Evolutionary conservation across 2,888 invertebrate species (phyloP), one percentile per base, ranked within the genome.

Genomic region (Cryptocephalus moraei): DNA sequence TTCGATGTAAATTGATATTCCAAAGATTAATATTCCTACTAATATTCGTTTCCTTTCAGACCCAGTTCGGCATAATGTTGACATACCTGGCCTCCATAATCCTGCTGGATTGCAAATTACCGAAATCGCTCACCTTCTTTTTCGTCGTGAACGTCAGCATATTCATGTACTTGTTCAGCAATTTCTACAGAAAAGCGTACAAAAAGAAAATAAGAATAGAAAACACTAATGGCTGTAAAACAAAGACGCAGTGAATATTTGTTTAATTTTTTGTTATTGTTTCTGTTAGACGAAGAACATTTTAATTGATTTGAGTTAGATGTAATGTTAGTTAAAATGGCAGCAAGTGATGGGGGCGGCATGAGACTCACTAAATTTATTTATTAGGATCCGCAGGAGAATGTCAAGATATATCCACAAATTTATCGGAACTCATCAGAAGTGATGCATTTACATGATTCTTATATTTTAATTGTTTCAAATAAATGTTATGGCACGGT

Each of bases 101-200:
- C 60, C 73, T 77, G 56, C 74, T 78, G 52, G 82, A 79, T 55
- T 85, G 85, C 68, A 79, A 81, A 63, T 82, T 83, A 59, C 86
- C 88, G 0, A 86, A 83, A 61, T 66, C 74, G 10, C 76, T 88
- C 56, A 79, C 81, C 41, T 77, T 78, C 53, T 72, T 88, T 42
- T 75, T 88, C 12, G 70, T 77, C 1, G 70, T 82, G 43, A 86
- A 87, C 62, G 79, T 86, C 11, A 71, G 75, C 0, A 72, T 85
- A 8, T 89, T 88, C 68, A 73, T 86, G 3, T 88, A 86, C 61
- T 79, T 89, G 73, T 89, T 89, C 61, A 80, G 82, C 39, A 79
- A 83, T 54, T 89, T 88, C 66, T 89, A 88, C 66, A 64, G 63
- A 42, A 71, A 70, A 51, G 67, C 70, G 6, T 71, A 71, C 56